Evolutionary conservation across 2,888 invertebrate species (phyloP), one percentile per base, ranked within the genome.

Genomic region (Tachystola acroxantha): DNA sequence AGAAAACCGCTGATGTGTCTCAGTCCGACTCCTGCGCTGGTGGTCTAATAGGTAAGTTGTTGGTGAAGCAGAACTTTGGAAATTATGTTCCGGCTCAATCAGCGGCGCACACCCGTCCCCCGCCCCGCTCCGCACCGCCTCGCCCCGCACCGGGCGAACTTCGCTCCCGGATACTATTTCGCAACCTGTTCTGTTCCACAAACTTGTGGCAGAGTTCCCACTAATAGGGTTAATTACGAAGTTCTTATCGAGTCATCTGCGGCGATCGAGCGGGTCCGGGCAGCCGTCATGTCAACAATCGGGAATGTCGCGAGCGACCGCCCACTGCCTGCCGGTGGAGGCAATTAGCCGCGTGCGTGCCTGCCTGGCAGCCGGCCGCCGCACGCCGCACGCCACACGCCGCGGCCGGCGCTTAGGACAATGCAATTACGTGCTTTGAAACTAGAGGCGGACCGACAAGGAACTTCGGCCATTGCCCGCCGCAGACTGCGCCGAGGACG

Each of bases 321-420:
- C n/a, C n/a, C n/a, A n/a, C n/a, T n/a, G n/a, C n/a, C n/a, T n/a
- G n/a, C n/a, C n/a, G n/a, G n/a, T 46, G 45, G 42, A 39, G 45
- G 50, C 52, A 50, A 51, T 55, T 49, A 52, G 27, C 12, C n/a
- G 10, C 28, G 13, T n/a, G 28, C 14, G 28, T 24, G 32, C n/a
- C n/a, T n/a, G n/a, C n/a, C n/a, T n/a, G n/a, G n/a, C n/a, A n/a
- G n/a, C n/a, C n/a, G n/a, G n/a, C n/a, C n/a, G n/a, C n/a, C n/a
- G n/a, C n/a, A n/a, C n/a, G 16, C 7, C 31, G 20, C n/a, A 16
- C 31, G 14, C 14, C 16, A 16, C 16, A 6, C 16, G 16, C 16
- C 16, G 16, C 16, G 6, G 16, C 16, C 16, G 16, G 16, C 16
- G 3, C n/a, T 10, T 26, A 11, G 34, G 27, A 34, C 35, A 26